Evolutionary conservation across 1,140 invertebrate genomes (phyloP).

Genomic region (Zaprionus taronus): DNA sequence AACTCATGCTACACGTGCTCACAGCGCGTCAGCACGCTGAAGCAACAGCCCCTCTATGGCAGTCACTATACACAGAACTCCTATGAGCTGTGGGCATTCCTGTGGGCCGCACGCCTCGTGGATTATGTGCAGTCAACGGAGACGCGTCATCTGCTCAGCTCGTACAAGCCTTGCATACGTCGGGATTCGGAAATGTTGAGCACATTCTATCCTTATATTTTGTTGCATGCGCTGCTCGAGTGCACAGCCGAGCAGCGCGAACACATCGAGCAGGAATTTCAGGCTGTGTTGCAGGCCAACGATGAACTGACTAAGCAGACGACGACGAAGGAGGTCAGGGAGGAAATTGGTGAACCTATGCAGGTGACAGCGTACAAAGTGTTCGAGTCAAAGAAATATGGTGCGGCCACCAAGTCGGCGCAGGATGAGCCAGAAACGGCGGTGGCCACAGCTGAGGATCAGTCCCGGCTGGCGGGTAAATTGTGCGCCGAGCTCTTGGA

Average conservation of each 20-base stretch:
- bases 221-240: constrained; percentile 87
- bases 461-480: constrained; percentile 85
- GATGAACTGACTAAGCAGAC: constrained; percentile 28
- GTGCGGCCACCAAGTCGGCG: constrained; percentile 24
- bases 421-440: background rate
- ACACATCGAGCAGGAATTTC: constrained; percentile 86
- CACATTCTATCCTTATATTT: constrained; percentile 90
- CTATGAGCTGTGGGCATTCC: constrained; percentile 90
- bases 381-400: constrained; percentile 61
- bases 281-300: constrained; percentile 64
- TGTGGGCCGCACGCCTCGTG: constrained; percentile 88
- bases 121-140: constrained; percentile 86
- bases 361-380: constrained; percentile 49
- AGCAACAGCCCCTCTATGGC: constrained; percentile 87
- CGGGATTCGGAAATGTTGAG: constrained; percentile 88
- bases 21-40: constrained; percentile 54
- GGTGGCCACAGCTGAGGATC: constrained; percentile 47
- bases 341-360: constrained; percentile 1
- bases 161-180: constrained; percentile 89
- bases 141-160: constrained; percentile 86
- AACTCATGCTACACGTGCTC: constrained; percentile 87
- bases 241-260: constrained; percentile 68
- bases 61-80: constrained; percentile 86
- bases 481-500: constrained; percentile 89
- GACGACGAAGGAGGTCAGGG: background rate